A percentile compares a stretch with the other conserved stretches of the same genome.
Evolutionary conservation across 2,797 vertebrate species (phyloP).

Genomic region (Pogoniulus pusillus): DNA sequence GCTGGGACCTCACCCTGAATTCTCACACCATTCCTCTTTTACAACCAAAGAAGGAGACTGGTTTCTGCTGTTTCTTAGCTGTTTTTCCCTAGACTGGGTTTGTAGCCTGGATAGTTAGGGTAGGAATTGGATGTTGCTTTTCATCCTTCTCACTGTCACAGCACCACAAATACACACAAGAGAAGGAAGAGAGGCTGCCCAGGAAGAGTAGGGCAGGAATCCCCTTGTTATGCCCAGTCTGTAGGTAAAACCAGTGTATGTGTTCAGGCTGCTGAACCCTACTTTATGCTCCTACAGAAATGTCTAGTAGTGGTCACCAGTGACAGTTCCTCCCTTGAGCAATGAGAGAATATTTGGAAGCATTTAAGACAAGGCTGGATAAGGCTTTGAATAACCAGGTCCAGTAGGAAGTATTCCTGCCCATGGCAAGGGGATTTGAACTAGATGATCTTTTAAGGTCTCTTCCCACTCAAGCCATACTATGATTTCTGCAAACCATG

Average conservation of each 20-base stretch:
- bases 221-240: fast-evolving
- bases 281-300: neutral
- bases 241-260: neutral
- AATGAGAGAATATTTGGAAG: neutral
- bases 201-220: neutral
- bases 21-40: conserved; percentile 68
- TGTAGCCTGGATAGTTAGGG: neutral
- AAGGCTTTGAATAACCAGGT: too few species aligned
- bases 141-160: neutral
- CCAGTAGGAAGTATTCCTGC: too few species aligned
- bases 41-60: conserved; percentile 58
- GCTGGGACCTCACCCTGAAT: neutral
- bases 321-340: neutral
- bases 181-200: neutral
- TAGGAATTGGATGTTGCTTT: neutral
- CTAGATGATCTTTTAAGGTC: too few species aligned
- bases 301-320: neutral
- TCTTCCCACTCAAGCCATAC: too few species aligned
- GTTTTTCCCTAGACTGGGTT: conserved; percentile 41
- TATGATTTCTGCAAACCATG: neutral
- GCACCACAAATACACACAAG: neutral
- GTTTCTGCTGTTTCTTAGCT: conserved; percentile 63
- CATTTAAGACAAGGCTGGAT: too few species aligned
- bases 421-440: too few species aligned
- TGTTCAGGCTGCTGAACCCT: neutral